Base-by-base conservation (phyloP, 35 echinoderm and acorn worm genomes). In the Patiria miniata region DNA sequence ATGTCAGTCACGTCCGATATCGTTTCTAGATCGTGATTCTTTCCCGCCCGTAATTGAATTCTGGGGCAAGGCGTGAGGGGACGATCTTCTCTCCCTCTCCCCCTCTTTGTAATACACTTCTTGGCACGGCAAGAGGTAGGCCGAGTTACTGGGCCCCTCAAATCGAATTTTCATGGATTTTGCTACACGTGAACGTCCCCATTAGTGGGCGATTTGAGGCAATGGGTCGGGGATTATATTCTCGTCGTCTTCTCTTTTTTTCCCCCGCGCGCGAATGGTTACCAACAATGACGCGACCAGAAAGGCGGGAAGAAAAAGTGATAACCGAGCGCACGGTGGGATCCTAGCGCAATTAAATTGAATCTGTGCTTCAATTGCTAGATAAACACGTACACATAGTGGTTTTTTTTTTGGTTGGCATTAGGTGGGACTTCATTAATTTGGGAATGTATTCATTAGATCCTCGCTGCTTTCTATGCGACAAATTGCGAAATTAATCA, bases 131-230 rank as follows among this genome's bases (percentile, higher is more conserved):
- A 8, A 14, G 65, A 73, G 34, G 65, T 73, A 73, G 65, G 65
- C 26, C 7, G 29, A 30, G 65, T 34, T 73, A 73, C 65, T 15
- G 34, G 65, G 26, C 65, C 65, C n/a, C 42, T 26, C 65, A 73
- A 73, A 73, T 73, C 65, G 14, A 73, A 73, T 73, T 73, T 73
- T 23, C 65, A 73, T 73, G 65, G 65, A 73, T 73, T 73, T 73
- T 73, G 65, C 26, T 73, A 73, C 65, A 73, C 65, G 34, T 73
- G 57, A 73, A 73, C 34, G 65, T 73, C 65, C 42, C 65, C 65
- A 73, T 73, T 73, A 73, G 65, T 23, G 34, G 65, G 34, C 65
- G 65, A 73, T 73, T 73, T 73, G 34, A 73, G 65, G 29, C 65
- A 73, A 73, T 73, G 65, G 65, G 65, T 7, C 22, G n/a, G 34